phyloP scores from a whole-genome alignment of 2,113 vertebrate genomes.

The Columbina picui region DNA sequence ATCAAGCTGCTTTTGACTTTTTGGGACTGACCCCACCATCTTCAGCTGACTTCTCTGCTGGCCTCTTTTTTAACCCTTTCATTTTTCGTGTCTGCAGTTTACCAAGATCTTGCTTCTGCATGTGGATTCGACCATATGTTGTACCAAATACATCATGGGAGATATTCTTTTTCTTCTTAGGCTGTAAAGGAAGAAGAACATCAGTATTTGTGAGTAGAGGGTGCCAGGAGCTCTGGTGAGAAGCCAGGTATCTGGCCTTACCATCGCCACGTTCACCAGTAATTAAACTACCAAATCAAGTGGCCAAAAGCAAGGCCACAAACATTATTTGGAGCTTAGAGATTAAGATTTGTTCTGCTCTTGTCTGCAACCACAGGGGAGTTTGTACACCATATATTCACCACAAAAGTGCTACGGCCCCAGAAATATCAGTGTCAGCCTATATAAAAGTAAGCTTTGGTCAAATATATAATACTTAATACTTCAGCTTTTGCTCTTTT shows the following conservation, averaged over 20 bases:
- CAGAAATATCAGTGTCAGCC: background rate
- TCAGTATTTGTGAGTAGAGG: background rate
- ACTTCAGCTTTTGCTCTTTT: background rate
- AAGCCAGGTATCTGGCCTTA: background rate
- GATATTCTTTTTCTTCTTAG: conserved; percentile 96
- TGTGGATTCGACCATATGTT: conserved; percentile 91
- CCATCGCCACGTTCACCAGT: background rate
- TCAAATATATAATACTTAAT: background rate
- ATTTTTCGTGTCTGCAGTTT: conserved; percentile 94
- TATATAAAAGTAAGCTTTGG: background rate
- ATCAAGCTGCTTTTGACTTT: conserved; percentile 73
- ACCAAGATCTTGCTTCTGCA: conserved; percentile 94
- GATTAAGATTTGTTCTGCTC: background rate
- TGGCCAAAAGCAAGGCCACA: background rate
- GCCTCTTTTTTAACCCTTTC: conserved; percentile 93
- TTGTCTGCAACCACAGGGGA: background rate
- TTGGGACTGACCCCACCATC: conserved; percentile 70
- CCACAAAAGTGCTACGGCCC: background rate
- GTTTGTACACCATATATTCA: background rate
- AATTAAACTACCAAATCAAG: background rate
- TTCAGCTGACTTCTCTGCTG: conserved; percentile 59
- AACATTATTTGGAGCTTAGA: background rate
- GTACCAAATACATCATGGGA: conserved; percentile 92
- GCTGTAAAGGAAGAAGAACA: conserved; percentile 73
- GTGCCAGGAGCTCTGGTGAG: background rate